These are phyloP conservation scores for Danaus chrysippus DNA, from an alignment of 2,888 invertebrate genomes.

Conservation along the genomic window DNA sequence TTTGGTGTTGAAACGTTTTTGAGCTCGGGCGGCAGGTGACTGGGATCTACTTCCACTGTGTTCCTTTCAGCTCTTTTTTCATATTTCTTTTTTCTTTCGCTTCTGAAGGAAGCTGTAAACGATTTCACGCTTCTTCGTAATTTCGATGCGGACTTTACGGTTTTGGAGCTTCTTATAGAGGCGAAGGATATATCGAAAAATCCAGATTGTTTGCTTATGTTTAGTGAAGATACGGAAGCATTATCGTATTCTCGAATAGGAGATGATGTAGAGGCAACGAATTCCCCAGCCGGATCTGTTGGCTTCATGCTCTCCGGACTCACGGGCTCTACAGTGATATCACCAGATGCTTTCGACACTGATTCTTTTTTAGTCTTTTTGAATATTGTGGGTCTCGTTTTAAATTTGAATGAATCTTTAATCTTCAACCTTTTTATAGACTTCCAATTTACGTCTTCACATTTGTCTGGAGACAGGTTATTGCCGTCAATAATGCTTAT, in stretches of 20 bases:
- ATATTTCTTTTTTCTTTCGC: slow-evolving; percentile 74
- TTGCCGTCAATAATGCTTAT: slow-evolving; percentile 58
- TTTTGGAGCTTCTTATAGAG: slow-evolving; percentile 66
- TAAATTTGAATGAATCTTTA: slow-evolving; percentile 75
- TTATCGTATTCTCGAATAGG: slow-evolving; percentile 72
- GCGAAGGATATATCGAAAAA: slow-evolving; percentile 75
- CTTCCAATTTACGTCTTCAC: slow-evolving; percentile 73
- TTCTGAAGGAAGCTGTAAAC: slow-evolving; percentile 74
- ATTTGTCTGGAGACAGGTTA: slow-evolving; percentile 65
- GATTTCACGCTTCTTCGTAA: slow-evolving; percentile 72
- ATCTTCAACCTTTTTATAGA: slow-evolving; percentile 74
- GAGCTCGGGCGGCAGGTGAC: slow-evolving; percentile 54
- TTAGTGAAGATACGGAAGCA: slow-evolving; percentile 68
- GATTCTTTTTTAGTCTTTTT: slow-evolving; percentile 70
- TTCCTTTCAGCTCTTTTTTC: slow-evolving; percentile 67
- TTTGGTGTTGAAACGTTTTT: slow-evolving; percentile 65
- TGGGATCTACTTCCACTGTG: slow-evolving; percentile 64
- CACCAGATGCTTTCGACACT: slow-evolving; percentile 60
- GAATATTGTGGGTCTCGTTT: slow-evolving; percentile 71
- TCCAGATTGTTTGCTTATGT: slow-evolving; percentile 72
- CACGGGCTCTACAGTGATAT: slow-evolving; percentile 65
- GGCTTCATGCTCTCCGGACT: slow-evolving; percentile 67
- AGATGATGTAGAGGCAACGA: slow-evolving; percentile 67
- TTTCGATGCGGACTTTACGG: slow-evolving; percentile 71
- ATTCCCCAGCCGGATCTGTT: slow-evolving; percentile 69